Conservation (phyloP, 1,140 invertebrate species). For the Rhyacophila brunnea region DNA sequence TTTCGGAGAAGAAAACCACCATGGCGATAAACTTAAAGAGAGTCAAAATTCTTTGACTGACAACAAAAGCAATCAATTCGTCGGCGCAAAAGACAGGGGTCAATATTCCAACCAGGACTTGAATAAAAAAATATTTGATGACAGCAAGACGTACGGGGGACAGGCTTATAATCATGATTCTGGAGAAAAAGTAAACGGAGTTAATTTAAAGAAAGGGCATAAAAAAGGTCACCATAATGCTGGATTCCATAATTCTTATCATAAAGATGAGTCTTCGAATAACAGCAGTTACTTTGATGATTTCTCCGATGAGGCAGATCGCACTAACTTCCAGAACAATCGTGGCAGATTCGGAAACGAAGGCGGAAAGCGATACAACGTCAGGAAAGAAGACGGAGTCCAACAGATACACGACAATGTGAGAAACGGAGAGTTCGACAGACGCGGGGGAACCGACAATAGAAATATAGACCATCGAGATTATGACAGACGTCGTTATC, state of each 20-base stretch:
- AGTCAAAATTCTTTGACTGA: constrained; percentile 46
- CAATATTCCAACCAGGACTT: constrained; percentile 50
- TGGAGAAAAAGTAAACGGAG: constrained; percentile 46
- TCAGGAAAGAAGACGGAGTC: constrained; percentile 48
- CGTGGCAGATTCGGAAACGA: constrained; percentile 52
- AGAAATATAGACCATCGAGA: constrained; percentile 49
- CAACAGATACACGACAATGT: constrained; percentile 47
- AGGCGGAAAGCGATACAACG: constrained; percentile 49
- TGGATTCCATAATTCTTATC: constrained; percentile 64
- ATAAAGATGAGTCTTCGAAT: constrained; percentile 65
- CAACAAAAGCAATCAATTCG: constrained; percentile 47
- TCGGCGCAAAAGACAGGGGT: constrained; percentile 48
- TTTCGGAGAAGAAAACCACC: constrained; percentile 46
- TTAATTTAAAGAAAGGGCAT: constrained; percentile 53
- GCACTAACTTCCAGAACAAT: constrained; percentile 52
- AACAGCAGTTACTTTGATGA: constrained; percentile 66
- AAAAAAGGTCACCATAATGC: constrained; percentile 64
- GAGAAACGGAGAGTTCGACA: constrained; percentile 50
- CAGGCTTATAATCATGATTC: constrained; percentile 47
- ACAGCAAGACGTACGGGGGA: constrained; percentile 47
- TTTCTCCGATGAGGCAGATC: constrained; percentile 58
- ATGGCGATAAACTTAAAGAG: constrained; percentile 49
- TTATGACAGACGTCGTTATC: constrained; percentile 54
- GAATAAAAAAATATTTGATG: constrained; percentile 44
- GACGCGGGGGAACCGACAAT: constrained; percentile 49